These are phyloP conservation scores for Chromobotia macracanthus DNA, from an alignment of 2,797 vertebrate species.

Conservation along the genomic window DNA sequence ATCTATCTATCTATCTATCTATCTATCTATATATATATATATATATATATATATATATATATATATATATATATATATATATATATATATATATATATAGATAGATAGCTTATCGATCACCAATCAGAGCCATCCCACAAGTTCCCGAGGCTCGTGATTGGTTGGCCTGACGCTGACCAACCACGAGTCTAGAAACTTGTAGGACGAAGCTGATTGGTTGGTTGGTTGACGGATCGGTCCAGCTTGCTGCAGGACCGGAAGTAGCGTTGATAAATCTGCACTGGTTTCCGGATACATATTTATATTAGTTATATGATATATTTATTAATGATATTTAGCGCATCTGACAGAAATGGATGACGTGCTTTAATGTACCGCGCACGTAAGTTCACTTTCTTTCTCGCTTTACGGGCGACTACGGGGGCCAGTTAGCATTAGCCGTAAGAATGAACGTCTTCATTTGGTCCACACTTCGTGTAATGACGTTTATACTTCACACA, in stretches of 20 bases:
- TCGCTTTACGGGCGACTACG: slow-evolving; percentile 27
- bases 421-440: slow-evolving; percentile 44
- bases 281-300: slow-evolving; percentile 3
- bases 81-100: no score
- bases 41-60: no score
- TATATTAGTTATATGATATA: no score
- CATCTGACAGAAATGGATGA: slow-evolving; percentile 42
- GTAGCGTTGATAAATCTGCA: slow-evolving; percentile 28
- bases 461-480: background rate
- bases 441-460: background rate
- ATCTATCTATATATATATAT: no score
- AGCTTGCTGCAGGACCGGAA: slow-evolving; percentile 62
- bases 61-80: no score
- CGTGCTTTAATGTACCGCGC: slow-evolving; percentile 73
- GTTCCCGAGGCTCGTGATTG: slow-evolving; percentile 2
- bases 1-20: no score
- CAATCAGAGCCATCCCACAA: slow-evolving; percentile 2
- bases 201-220: slow-evolving; percentile 63
- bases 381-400: slow-evolving; percentile 65
- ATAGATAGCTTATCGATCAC: background rate
- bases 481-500: background rate
- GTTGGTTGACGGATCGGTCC: background rate
- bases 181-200: slow-evolving; percentile 3
- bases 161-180: background rate
- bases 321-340: background rate